A percentile compares a stretch with the other conserved stretches of the same genome.
These are phyloP conservation scores for Mycetomoellerius zeteki DNA, from an alignment of 1,140 invertebrate species.

Conservation along the genomic window DNA sequence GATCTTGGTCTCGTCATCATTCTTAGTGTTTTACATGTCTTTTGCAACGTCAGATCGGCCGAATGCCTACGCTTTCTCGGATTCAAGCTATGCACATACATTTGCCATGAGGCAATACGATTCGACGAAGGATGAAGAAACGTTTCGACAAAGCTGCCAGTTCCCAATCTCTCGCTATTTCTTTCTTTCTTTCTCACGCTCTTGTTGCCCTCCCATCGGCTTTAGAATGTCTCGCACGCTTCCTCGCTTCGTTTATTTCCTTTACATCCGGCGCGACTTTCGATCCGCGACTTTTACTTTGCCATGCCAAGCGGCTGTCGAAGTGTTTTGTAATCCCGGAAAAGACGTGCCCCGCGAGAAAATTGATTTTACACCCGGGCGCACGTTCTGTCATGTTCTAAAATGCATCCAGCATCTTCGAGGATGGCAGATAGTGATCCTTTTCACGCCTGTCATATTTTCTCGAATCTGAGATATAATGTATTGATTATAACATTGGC, in stretches of 20 bases:
- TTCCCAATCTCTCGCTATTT: slow-evolving; percentile 8
- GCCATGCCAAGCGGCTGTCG: slow-evolving; percentile 67
- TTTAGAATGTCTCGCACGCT: slow-evolving; percentile 59
- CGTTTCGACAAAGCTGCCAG: slow-evolving; percentile 55
- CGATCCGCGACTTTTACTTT: slow-evolving; percentile 72
- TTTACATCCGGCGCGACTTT: slow-evolving; percentile 67
- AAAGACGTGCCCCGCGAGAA: slow-evolving; percentile 72
- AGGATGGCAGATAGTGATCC: slow-evolving; percentile 38
- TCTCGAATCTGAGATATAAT: background rate
- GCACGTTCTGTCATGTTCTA: slow-evolving; percentile 50
- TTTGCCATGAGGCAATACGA: slow-evolving; percentile 59
- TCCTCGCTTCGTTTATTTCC: slow-evolving; percentile 73
- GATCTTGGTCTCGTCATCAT: slow-evolving; percentile 1
- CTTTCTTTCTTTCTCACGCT: background rate
- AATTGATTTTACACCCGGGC: slow-evolving; percentile 71
- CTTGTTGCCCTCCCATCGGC: background rate
- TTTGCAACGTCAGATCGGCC: slow-evolving; percentile 17
- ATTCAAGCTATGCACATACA: slow-evolving; percentile 39
- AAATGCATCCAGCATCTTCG: slow-evolving; percentile 25
- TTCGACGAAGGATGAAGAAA: slow-evolving; percentile 36
- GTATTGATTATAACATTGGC: background rate
- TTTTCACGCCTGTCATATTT: background rate
- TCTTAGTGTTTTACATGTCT: slow-evolving; percentile 5
- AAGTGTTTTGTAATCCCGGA: slow-evolving; percentile 75
- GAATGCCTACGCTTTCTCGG: slow-evolving; percentile 13